Evolutionary conservation across 2,113 vertebrate species (phyloP).

Genomic region (Laterallus jamaicensis): DNA sequence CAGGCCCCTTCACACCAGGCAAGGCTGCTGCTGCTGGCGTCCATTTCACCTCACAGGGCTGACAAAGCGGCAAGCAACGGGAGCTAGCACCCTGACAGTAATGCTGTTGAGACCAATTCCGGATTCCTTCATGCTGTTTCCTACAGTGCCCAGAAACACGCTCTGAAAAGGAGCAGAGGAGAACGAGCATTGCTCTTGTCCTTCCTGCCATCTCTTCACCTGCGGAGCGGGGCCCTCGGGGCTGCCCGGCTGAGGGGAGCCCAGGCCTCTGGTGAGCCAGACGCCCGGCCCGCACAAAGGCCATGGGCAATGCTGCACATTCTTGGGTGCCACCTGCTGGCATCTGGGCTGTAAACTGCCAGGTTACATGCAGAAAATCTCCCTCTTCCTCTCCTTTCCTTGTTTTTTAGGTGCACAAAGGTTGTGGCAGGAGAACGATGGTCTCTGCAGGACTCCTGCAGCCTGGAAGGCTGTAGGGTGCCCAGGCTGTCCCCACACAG

Average conservation of each 20-base stretch:
- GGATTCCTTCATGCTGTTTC: neutral
- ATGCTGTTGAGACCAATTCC: neutral
- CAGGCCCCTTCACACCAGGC: no score
- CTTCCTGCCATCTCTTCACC: no score
- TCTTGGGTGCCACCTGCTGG: constrained; percentile 51
- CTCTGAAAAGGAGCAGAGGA: neutral
- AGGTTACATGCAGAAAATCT: neutral
- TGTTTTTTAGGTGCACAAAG: fast-evolving
- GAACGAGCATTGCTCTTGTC: neutral
- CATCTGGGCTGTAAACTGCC: neutral
- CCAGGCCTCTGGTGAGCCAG: fast-evolving
- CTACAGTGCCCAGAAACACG: neutral
- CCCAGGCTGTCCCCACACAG: fast-evolving
- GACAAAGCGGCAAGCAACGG: neutral
- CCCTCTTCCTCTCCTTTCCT: no score
- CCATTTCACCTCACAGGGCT: neutral
- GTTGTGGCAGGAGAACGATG: fast-evolving
- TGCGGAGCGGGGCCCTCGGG: fast-evolving
- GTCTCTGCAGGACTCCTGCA: fast-evolving
- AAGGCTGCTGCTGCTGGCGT: neutral
- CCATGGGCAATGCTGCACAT: neutral
- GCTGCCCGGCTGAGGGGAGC: fast-evolving
- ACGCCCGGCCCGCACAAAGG: neutral
- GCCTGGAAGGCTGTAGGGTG: neutral
- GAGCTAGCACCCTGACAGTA: neutral